These are phyloP conservation scores for Tenthredo amoena DNA, from an alignment of 2,888 invertebrate species.

Conservation along the genomic window DNA sequence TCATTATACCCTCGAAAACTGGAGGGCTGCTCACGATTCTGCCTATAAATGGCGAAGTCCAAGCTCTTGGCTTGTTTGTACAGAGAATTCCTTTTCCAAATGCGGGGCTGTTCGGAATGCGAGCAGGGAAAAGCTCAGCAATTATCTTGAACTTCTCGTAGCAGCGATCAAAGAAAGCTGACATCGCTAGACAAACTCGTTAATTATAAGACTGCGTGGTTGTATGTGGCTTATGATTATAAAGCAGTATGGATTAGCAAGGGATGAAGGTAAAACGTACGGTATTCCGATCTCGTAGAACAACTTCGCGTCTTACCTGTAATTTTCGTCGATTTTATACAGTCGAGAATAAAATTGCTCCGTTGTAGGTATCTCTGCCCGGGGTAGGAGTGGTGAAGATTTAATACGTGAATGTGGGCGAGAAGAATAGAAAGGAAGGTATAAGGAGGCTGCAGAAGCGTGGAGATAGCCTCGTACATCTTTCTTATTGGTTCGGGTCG, in stretches of 20 bases:
- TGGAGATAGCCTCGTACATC: conserved; percentile 28
- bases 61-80: no score
- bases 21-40: no score
- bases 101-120: no score
- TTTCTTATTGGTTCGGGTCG: conserved; percentile 24
- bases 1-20: no score
- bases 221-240: not conserved
- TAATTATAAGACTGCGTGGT: not conserved
- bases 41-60: no score
- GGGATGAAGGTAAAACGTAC: not conserved
- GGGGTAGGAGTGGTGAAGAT: not conserved
- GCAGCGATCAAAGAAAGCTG: not conserved
- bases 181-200: conserved; percentile 12
- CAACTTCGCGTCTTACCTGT: not conserved
- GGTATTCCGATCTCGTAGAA: not conserved
- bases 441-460: not conserved
- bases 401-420: not conserved
- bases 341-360: not conserved
- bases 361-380: not conserved
- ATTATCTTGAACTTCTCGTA: not conserved
- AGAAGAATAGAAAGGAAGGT: not conserved
- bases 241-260: not conserved
- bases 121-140: not conserved
- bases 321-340: not conserved
- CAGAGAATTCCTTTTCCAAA: no score